Base-by-base conservation (phyloP, 2,113 vertebrate species). In the Deroptyus accipitrinus region DNA sequence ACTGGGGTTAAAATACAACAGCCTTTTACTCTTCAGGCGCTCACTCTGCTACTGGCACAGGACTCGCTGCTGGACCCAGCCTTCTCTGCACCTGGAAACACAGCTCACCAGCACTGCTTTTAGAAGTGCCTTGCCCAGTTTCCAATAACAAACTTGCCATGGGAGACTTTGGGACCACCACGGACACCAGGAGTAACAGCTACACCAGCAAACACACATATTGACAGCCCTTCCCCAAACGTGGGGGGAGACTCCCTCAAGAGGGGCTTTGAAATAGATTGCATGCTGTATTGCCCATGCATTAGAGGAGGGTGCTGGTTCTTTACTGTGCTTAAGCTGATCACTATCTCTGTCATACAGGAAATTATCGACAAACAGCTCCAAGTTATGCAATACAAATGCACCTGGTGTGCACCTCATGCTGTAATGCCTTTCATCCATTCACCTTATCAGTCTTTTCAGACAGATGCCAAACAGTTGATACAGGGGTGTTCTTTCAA, bases 221-320 rank as follows among this genome's bases (percentile, higher is more conserved):
- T 15, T 69, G 41, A 39, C 55, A 92, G 61, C 15, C 35, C 18
- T 62, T 84, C 27, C 62, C 64, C 55, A 72, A 37, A 25, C 9
- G 10, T 2, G 0, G 57, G 57, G 33, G 57, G 22, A 59, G 33
- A 19, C 39, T 86, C 17, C 44, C 51, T 22, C 25, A 55, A 17
- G 68, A 51, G 5, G 15, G 25, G 13, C 11, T 62, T 22, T 9
- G 3, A 10, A 4, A 63, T 46, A 44, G 7, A 1, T 18, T 9
- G 9, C 11, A 24, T 0, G 1, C 35, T 25, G 3, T 23, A 3
- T 11, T 68, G 39, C 11, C 44, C 0, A 0, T 7, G n/a, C 7
- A 3, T 46, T 35, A 49, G 20, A 76, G 49, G 18, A 54, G 3
- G 3, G 11, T 24, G 3, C 3, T 79, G 31, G 3, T 19, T 94